Evolutionary conservation across 2,888 invertebrate genomes (phyloP).

Genomic region (Nasonovia ribisnigri): DNA sequence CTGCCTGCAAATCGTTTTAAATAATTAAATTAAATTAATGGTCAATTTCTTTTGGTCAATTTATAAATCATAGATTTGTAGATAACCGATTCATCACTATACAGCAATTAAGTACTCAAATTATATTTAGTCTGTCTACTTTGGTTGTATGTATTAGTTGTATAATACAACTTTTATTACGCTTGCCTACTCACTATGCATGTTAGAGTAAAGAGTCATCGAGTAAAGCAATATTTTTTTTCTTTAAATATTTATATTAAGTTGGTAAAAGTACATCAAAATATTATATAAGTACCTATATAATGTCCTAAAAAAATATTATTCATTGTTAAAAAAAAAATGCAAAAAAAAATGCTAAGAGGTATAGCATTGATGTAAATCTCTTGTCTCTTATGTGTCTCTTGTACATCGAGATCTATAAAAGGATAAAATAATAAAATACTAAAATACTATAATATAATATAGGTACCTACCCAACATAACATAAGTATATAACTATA

Average conservation of each 20-base stretch:
- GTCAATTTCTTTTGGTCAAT: neutral
- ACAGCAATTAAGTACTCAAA: neutral
- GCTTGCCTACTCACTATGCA: too few species aligned
- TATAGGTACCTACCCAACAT: neutral
- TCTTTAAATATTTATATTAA: neutral
- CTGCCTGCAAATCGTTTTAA: neutral
- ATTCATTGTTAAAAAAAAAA: neutral
- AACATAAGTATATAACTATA: neutral
- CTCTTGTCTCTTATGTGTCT: too few species aligned
- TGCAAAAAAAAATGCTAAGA: neutral
- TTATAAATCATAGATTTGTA: neutral
- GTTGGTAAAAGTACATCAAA: neutral
- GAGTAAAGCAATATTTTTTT: neutral
- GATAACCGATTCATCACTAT: neutral
- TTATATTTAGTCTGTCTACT: neutral
- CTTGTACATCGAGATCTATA: neutral
- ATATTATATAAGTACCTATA: neutral
- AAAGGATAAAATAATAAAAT: neutral
- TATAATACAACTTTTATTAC: too few species aligned
- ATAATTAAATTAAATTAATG: neutral
- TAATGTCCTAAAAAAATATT: too few species aligned
- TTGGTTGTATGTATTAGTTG: neutral
- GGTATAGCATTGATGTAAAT: neutral
- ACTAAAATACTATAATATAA: neutral
- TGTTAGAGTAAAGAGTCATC: too few species aligned